A percentile compares a stretch with the other conserved stretches of the same genome.
phyloP scores from a whole-genome alignment of 1,140 invertebrate genomes.

The Acromyrmex echinatior region DNA sequence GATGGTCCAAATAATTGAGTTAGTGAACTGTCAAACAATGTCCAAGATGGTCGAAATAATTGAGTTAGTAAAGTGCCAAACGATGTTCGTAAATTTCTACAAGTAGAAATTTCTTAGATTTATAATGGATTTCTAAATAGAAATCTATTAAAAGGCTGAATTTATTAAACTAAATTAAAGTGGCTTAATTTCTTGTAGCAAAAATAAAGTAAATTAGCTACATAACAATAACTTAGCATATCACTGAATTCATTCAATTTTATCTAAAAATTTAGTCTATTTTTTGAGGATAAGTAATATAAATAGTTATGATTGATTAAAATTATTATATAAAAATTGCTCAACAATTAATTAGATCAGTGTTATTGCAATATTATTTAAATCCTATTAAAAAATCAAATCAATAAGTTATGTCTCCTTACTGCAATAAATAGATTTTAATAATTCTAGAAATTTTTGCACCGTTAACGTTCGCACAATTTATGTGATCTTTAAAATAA shows the following conservation, averaged over 20 bases:
- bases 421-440: neutral
- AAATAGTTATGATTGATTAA: neutral
- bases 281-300: neutral
- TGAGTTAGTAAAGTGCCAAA: neutral
- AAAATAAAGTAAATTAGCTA: neutral
- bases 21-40: neutral
- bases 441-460: slow-evolving; percentile 5
- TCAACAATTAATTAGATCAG: no score
- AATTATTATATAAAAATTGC: no score
- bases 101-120: neutral
- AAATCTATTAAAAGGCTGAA: neutral
- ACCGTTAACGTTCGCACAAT: neutral
- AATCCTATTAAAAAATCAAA: neutral
- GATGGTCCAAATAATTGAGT: neutral
- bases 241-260: neutral
- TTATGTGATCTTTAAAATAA: slow-evolving; percentile 5
- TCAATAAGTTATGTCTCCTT: neutral
- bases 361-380: neutral
- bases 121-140: neutral
- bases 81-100: neutral
- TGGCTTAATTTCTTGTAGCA: neutral
- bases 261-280: neutral
- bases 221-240: slow-evolving; percentile 4
- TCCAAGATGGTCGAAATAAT: neutral
- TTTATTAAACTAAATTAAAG: neutral